Percentiles rank a stretch among this genome's conserved stretches.
These are phyloP conservation scores for Cololabis saira DNA, from an alignment of 2,113 vertebrate genomes.

Conservation along the genomic window DNA sequence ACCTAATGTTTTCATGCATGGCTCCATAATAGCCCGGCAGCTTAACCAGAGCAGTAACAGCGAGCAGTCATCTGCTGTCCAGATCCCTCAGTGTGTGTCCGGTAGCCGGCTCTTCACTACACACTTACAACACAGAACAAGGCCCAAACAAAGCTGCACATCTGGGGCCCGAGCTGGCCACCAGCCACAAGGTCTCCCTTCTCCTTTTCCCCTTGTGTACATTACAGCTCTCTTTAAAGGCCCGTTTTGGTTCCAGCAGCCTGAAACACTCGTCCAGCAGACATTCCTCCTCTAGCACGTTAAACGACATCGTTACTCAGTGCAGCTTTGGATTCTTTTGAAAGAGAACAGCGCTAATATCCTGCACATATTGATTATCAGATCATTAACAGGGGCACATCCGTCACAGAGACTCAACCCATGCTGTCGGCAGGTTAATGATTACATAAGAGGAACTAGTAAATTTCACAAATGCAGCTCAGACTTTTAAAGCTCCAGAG, in stretches of 20 bases:
- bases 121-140: conserved; percentile 61
- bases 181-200: conserved; percentile 49
- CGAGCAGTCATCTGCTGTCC: conserved; percentile 69
- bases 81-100: conserved; percentile 65
- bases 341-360: background rate
- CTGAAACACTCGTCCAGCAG: conserved; percentile 22
- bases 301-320: no score
- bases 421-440: background rate
- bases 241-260: conserved; percentile 51
- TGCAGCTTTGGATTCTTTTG: background rate
- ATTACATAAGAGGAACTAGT: background rate
- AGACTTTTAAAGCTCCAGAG: conserved; percentile 26
- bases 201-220: conserved; percentile 39
- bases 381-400: no score
- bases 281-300: no score
- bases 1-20: conserved; percentile 14
- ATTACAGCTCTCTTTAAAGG: conserved; percentile 49
- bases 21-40: conserved; percentile 24
- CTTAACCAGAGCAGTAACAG: conserved; percentile 30
- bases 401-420: no score
- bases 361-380: no score
- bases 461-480: conserved; percentile 8
- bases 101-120: conserved; percentile 55
- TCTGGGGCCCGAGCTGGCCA: conserved; percentile 72
- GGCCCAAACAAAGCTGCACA: conserved; percentile 66